Conservation (phyloP, 2,113 vertebrate species). For the Campylorhamphus procurvoides region DNA sequence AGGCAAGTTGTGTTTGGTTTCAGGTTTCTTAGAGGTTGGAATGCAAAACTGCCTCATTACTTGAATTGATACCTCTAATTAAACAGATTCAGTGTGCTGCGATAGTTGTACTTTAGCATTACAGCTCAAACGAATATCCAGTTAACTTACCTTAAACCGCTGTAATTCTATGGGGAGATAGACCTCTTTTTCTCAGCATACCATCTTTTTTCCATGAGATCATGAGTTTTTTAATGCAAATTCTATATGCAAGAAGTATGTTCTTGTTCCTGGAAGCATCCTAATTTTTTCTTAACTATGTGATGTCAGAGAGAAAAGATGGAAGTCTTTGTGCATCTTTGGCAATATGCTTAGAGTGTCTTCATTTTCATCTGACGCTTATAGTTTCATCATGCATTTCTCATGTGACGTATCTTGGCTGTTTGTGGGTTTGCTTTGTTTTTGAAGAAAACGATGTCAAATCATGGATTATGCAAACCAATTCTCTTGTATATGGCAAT, state of each 20-base stretch:
- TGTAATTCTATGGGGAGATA: neutral
- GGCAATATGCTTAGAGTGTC: neutral
- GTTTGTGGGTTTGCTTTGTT: neutral
- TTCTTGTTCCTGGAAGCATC: neutral
- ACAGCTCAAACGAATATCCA: neutral
- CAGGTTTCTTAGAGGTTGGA: constrained; percentile 1
- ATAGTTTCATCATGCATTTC: neutral
- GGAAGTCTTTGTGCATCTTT: neutral
- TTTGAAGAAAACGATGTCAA: neutral
- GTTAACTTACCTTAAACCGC: neutral
- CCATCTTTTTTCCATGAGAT: neutral
- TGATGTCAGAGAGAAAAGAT: neutral
- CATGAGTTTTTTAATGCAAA: neutral
- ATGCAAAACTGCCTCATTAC: constrained; percentile 1
- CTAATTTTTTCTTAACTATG: neutral
- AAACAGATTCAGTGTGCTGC: neutral
- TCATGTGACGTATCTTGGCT: neutral
- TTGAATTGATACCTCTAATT: constrained; percentile 1
- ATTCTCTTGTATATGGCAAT: constrained; percentile 1
- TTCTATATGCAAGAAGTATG: neutral
- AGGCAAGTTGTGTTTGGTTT: constrained; percentile 18
- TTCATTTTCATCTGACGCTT: neutral
- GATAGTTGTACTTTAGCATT: neutral
- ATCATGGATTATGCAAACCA: neutral
- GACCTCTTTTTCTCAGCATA: neutral